Evolutionary conservation across 2,113 vertebrate genomes (phyloP), one percentile per base, ranked within the genome.

Genomic region (Notothenia coriiceps): DNA sequence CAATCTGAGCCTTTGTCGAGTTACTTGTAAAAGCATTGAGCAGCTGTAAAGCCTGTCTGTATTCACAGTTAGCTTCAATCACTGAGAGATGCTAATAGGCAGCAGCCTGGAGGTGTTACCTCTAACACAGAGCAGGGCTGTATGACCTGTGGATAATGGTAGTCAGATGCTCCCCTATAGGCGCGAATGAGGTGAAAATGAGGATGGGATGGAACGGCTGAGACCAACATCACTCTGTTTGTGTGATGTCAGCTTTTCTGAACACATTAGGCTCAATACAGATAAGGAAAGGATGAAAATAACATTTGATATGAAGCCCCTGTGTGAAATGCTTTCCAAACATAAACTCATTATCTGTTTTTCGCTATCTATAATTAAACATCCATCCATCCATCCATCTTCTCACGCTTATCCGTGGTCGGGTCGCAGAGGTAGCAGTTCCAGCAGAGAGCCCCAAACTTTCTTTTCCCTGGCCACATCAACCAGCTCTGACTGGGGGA

Each of bases 141-240:
- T 88, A 79, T 88, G 91, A 95, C 93, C 95, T 88, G 86, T 91
- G 86, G 93, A 90, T 94, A 94, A 94, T 94, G 60, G 90, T 87
- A 91, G 89, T 92, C 92, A 92, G 92, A 92, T 86, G 84, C 83
- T 91, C 84, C 80, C 25, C 65, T 77, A 56, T 84, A 93, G 89
- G 94, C 61, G 95, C 56, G 87, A 95, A 95, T 95, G 93, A 94
- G 94, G 93, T 95, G 94, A 94, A 93, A 95, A 95, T 95, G 91
- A 94, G 89, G 74, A 88, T 77, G 1, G 52, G 85, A 77, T 74
- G 46, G 86, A 81, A 85, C 93, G 91, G 93, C 95, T 95, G 95
- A 91, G 95, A 86, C 94, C 91, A n/a, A 65, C 29, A 40, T 84
- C 13, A 46, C 35, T n/a, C 70, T 85, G 65, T 85, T 75, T 71